phyloP scores from a whole-genome alignment of 2,113 vertebrate species.

The Notiomystis cincta region DNA sequence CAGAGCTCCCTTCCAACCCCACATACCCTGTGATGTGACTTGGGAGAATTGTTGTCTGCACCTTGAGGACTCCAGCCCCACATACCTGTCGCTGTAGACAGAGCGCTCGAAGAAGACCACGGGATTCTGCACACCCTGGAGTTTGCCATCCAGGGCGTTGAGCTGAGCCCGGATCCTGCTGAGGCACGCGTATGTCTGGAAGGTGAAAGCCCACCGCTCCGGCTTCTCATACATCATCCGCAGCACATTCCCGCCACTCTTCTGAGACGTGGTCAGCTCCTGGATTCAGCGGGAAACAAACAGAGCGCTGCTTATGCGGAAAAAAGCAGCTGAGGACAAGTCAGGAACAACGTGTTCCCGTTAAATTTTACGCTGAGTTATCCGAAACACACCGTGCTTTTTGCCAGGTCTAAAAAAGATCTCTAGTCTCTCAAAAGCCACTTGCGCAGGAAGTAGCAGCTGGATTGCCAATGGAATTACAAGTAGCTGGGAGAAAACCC shows the following conservation, averaged over 20 bases:
- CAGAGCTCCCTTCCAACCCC: neutral
- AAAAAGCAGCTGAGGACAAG: accelerated
- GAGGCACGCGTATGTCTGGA: slow-evolving; percentile 91
- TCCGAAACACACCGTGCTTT: accelerated
- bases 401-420: no score
- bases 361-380: accelerated
- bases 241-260: slow-evolving; percentile 86
- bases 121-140: slow-evolving; percentile 73
- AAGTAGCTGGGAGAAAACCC: no score
- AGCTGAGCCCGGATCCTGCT: slow-evolving; percentile 90
- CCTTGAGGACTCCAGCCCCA: neutral
- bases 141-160: slow-evolving; percentile 69
- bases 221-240: slow-evolving; percentile 95
- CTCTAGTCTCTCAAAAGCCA: neutral
- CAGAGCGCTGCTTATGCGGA: accelerated
- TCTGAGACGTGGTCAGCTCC: slow-evolving; percentile 88
- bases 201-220: slow-evolving; percentile 91
- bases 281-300: neutral
- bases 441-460: neutral
- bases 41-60: accelerated
- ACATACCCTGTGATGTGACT: accelerated
- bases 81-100: slow-evolving; percentile 92
- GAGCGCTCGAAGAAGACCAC: slow-evolving; percentile 93
- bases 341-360: accelerated
- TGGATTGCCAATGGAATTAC: neutral